Evolutionary conservation across 2,113 vertebrate genomes (phyloP).

Genomic region (Phylloscopus trochilus): DNA sequence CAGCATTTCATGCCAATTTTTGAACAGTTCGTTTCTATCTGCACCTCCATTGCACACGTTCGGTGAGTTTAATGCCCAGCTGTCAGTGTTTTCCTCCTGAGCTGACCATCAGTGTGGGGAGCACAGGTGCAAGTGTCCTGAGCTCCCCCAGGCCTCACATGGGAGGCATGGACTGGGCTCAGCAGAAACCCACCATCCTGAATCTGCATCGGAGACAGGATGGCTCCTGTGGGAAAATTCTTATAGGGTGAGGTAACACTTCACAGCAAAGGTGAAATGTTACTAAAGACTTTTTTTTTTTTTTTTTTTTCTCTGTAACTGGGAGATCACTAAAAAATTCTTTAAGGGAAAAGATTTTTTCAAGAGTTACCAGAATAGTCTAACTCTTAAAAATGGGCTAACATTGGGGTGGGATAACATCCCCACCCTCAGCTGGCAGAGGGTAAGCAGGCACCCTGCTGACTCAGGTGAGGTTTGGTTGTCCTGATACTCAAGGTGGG

Average conservation of each 20-base stretch:
- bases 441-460: background rate
- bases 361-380: background rate
- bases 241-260: background rate
- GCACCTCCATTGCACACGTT: background rate
- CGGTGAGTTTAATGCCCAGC: background rate
- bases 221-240: background rate
- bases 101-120: background rate
- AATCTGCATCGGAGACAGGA: background rate
- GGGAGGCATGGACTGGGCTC: rapidly evolving
- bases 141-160: background rate
- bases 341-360: background rate
- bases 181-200: background rate
- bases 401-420: background rate
- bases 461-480: background rate
- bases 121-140: background rate
- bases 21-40: background rate
- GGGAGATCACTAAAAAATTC: background rate
- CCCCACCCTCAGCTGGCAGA: background rate
- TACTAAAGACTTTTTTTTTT: background rate
- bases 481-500: background rate
- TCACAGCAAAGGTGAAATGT: background rate
- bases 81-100: constrained; percentile 12
- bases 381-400: too few relatives aligned
- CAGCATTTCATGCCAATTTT: constrained; percentile 48
- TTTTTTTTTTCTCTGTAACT: background rate